Base-by-base conservation (phyloP, 1,140 invertebrate species). In the Idris sp. region DNA sequence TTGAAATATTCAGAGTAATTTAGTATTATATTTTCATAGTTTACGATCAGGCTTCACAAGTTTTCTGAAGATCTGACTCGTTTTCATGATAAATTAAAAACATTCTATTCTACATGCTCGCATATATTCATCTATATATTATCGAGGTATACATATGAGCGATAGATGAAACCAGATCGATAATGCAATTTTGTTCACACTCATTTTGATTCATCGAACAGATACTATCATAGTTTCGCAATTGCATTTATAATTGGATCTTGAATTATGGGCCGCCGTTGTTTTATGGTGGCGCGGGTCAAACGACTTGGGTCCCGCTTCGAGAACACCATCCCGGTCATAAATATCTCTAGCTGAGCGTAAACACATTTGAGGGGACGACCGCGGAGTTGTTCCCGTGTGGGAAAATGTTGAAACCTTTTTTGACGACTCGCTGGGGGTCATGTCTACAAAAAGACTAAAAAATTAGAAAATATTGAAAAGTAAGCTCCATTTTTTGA, bases 221-320 rank as follows among this genome's bases (percentile, higher is more conserved):
- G 54, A 54, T 67, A 31, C 44, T 59, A 74, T 65, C 59, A 46
- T 43, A 56, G 49, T 65, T 67, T 67, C 54, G 26, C 71, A 67
- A 74, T 74, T 74, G 71, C 54, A 67, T 74, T 67, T 74, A 74
- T 74, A 74, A 74, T 67, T 74, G 71, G 71, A 74, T 54, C 46
- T 61, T 74, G 71, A 74, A 61, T 74, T 74, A 74, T 67, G 71
- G 48, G 61, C 30, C 61, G 71, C 61, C 33, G 54, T n/a, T 73
- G 51, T 72, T 72, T 72, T 64, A 64, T 64, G 68, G 51, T 64
- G 68, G 68, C 33, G 51, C 49, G 68, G 68, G 68, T 72, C 68
- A 58, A 62, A 64, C 44, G 43, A 51, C 46, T 35, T 40, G 48
- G 62, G 62, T 67, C 56, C 48, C 40, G 35, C 9, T 61, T 62